Conservation (phyloP, 2,888 invertebrate species). For the Chrysotoxum bicinctum region DNA sequence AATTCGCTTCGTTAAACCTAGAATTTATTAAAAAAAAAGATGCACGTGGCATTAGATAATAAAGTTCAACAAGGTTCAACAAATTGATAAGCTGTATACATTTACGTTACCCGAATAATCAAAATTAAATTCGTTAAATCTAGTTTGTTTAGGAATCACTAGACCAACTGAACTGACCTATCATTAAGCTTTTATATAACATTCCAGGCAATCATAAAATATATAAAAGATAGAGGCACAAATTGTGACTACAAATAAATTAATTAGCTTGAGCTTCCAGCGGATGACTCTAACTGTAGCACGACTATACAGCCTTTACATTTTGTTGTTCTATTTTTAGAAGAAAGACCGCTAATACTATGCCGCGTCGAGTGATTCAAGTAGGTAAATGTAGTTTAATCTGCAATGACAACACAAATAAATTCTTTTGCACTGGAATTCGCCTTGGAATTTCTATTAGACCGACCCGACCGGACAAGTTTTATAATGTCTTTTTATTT, state of each 20-base stretch:
- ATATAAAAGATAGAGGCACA: conserved; percentile 9
- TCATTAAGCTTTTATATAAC: background rate
- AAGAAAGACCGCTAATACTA: background rate
- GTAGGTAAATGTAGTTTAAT: conserved; percentile 14
- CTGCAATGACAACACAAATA: background rate
- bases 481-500: background rate
- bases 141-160: background rate
- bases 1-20: background rate
- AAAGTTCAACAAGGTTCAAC: conserved; percentile 10
- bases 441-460: conserved; percentile 2
- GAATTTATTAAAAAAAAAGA: no score
- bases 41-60: background rate
- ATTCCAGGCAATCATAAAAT: background rate
- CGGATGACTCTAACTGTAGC: conserved; percentile 37
- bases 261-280: conserved; percentile 39
- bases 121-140: conserved; percentile 17
- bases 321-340: conserved; percentile 8
- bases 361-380: background rate
- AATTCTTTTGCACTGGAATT: background rate
- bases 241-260: conserved; percentile 45
- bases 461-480: background rate
- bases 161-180: background rate
- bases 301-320: background rate
- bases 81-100: conserved; percentile 18
- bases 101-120: conserved; percentile 18